phyloP scores from a whole-genome alignment of 2,888 invertebrate species.

The Mesorhabditis sp. region DNA sequence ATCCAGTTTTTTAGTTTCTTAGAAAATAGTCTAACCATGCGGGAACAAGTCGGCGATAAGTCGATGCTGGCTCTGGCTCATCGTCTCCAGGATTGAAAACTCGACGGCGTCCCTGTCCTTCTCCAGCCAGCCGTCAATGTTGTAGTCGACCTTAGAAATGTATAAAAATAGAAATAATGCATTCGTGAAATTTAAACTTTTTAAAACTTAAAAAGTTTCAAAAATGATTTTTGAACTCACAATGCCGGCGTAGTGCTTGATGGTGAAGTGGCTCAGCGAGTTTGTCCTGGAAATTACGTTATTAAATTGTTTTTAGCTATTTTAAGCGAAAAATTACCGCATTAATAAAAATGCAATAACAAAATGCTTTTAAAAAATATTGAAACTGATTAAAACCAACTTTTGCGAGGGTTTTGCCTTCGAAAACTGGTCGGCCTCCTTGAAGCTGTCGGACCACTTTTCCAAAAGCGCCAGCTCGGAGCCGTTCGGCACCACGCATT shows the following conservation, averaged over 20 bases:
- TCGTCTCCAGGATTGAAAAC: conserved; percentile 55
- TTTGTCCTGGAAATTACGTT: too few species aligned
- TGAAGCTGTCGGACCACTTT: conserved; percentile 41
- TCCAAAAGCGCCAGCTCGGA: conserved; percentile 45
- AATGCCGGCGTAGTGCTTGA: conserved; percentile 61
- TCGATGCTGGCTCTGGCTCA: conserved; percentile 42
- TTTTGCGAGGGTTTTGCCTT: conserved; percentile 55
- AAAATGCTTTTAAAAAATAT: neutral
- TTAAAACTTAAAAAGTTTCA: conserved; percentile 58
- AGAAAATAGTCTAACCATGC: conserved; percentile 16
- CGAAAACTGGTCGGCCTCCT: conserved; percentile 29
- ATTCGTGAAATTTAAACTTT: neutral
- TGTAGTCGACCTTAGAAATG: conserved; percentile 59
- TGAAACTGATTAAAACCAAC: conserved; percentile 29
- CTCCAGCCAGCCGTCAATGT: conserved; percentile 61
- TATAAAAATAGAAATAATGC: too few species aligned
- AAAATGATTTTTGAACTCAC: conserved; percentile 38
- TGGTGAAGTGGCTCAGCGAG: conserved; percentile 34
- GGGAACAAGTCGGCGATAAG: conserved; percentile 43
- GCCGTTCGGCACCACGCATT: conserved; percentile 57
- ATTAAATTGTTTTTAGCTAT: too few species aligned
- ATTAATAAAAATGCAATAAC: neutral
- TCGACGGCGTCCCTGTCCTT: conserved; percentile 58
- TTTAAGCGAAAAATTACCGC: too few species aligned
- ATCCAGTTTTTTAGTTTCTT: neutral